Evolutionary conservation across 2,888 invertebrate genomes (phyloP).

Genomic region (Agrotis exclamationis): DNA sequence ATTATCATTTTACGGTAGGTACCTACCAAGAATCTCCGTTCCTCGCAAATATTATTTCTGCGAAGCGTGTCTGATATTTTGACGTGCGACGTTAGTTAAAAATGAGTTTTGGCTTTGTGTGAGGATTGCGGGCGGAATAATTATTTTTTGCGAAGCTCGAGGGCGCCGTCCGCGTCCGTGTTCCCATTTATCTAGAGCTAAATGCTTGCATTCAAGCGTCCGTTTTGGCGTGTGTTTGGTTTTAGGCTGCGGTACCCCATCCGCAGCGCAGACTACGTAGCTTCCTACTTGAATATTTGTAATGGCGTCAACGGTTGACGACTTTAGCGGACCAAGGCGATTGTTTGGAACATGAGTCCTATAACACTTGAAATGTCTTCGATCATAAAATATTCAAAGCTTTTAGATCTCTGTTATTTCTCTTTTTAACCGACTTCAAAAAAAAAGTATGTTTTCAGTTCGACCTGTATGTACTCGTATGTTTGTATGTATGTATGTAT

Average conservation of each 20-base stretch:
- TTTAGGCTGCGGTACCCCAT: conserved; percentile 60
- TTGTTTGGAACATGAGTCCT: conserved; percentile 18
- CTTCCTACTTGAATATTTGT: conserved; percentile 29
- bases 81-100: conserved; percentile 74
- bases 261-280: conserved; percentile 19
- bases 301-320: conserved; percentile 17
- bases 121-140: conserved; percentile 77
- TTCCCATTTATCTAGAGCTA: conserved; percentile 80
- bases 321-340: conserved; percentile 38
- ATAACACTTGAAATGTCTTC: conserved; percentile 28
- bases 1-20: conserved; percentile 50
- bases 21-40: conserved; percentile 52
- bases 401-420: conserved; percentile 36
- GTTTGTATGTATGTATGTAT: too few species aligned
- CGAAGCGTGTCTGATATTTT: conserved; percentile 70
- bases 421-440: too few species aligned
- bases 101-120: conserved; percentile 78
- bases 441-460: too few species aligned
- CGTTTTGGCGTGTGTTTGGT: conserved; percentile 72
- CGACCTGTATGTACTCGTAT: too few species aligned
- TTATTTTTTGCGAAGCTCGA: conserved; percentile 78
- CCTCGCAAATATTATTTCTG: conserved; percentile 62
- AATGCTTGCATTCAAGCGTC: conserved; percentile 79
- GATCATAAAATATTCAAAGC: conserved; percentile 34
- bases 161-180: conserved; percentile 72